Evolutionary conservation across 2,113 vertebrate genomes (phyloP), one percentile per base, ranked within the genome.

Genomic region (Haemorhous mexicanus): DNA sequence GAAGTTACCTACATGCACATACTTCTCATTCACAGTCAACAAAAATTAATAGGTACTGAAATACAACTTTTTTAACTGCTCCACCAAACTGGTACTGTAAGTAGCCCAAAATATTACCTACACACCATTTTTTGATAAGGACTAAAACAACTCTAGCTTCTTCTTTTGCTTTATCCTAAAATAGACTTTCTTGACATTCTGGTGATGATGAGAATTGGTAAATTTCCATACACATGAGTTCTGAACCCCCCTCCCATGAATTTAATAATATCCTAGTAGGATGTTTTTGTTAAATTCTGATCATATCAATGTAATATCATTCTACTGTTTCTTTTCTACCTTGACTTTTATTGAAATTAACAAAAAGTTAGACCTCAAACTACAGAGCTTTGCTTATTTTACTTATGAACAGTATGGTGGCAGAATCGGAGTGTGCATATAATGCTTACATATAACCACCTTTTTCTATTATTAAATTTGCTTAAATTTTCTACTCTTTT

Each of bases 211-310:
- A 59, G 7, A 81, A 64, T 9, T 37, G 8, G 5, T 30, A 76
- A n/a, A 79, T 83, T 79, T 52, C 14, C 22, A 50, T 12, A 56
- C 43, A 56, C 1, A 66, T 7, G 6, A 43, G 7, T 47, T 64
- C 18, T 87, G 19, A 77, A 27, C 2, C 0, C 9, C 2, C 2
- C 12, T 11, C 3, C 2, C 6, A 16, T 10, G 11, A 46, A 3
- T 58, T 70, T 28, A 70, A 2, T 8, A 63, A 4, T n/a, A 90
- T n/a, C 13, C 23, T 13, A 23, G 18, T 49, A 66, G 68, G 68
- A 86, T 44, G 33, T 37, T 76, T 55, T 61, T 79, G 37, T 35
- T 82, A 64, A 78, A 79, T 73, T 83, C 27, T n/a, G 10, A 10
- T 77, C 2, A 1, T 49, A 28, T 8, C 2, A 33, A 26, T 35